phyloP scores from a whole-genome alignment of 2,797 vertebrate species.

The Miichthys miiuy region DNA sequence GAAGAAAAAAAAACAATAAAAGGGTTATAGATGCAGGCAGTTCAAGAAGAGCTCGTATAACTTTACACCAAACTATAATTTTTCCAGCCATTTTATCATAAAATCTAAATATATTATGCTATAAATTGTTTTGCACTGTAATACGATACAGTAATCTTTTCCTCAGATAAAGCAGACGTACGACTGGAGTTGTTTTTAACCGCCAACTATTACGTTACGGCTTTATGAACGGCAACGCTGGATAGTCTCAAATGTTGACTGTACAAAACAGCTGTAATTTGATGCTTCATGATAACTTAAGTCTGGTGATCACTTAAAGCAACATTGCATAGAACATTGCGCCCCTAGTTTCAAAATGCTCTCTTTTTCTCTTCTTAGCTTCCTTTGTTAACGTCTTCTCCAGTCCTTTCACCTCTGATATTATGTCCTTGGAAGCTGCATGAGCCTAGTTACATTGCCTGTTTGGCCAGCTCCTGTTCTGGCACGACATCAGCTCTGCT shows the following conservation, averaged over 20 bases:
- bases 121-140: constrained; percentile 34
- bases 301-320: too few relatives aligned
- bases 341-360: too few relatives aligned
- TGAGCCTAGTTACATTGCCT: too few relatives aligned
- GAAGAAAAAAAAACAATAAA: constrained; percentile 43
- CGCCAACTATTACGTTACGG: not conserved
- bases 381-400: too few relatives aligned
- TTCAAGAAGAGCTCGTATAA: constrained; percentile 53
- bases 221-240: not conserved
- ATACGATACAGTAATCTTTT: constrained; percentile 35
- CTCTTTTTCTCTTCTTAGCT: too few relatives aligned
- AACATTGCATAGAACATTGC: too few relatives aligned
- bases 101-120: constrained; percentile 46
- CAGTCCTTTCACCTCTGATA: too few relatives aligned
- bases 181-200: constrained; percentile 3
- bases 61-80: constrained; percentile 57
- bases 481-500: too few relatives aligned
- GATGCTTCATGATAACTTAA: too few relatives aligned
- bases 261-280: too few relatives aligned
- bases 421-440: too few relatives aligned
- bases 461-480: too few relatives aligned
- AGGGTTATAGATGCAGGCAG: constrained; percentile 43
- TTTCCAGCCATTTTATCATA: constrained; percentile 48
- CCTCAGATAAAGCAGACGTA: constrained; percentile 6
- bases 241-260: not conserved